Conservation (phyloP, 2,888 invertebrate genomes). For the Onchidella celtica region DNA sequence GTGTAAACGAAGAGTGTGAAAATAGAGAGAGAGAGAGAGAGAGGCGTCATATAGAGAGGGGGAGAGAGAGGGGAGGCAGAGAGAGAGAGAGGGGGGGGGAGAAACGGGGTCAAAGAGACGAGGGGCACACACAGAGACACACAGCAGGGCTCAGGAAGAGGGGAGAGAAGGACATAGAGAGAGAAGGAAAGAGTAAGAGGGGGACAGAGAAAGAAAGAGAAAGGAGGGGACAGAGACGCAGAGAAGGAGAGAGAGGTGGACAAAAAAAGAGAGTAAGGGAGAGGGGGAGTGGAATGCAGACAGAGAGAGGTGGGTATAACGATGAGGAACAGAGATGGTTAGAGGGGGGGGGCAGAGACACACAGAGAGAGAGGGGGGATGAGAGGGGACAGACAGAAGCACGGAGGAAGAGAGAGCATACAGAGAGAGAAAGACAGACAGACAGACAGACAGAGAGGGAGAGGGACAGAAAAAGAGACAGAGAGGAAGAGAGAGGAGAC, state of each 20-base stretch:
- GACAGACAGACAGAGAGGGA: background rate
- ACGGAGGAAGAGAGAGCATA: background rate
- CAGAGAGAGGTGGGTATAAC: background rate
- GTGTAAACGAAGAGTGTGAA: background rate
- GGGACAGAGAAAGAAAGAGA: background rate
- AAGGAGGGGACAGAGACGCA: no score
- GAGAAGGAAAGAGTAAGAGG: background rate
- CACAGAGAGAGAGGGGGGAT: background rate
- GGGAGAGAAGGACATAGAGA: background rate
- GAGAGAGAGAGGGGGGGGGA: background rate
- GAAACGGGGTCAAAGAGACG: background rate
- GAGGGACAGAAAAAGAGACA: background rate
- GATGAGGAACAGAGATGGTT: background rate
- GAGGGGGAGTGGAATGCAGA: background rate
- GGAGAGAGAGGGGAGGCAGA: background rate
- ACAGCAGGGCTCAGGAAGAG: no score
- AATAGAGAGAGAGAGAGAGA: no score
- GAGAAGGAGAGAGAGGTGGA: no score
- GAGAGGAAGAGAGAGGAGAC: background rate
- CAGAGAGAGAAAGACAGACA: constrained; percentile 11
- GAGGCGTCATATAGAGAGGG: no score
- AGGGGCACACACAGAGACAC: background rate
- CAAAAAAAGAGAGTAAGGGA: background rate
- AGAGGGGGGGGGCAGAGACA: background rate
- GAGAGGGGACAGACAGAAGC: background rate